Evolutionary conservation across 2,888 invertebrate species (phyloP).

Genomic region (Caenorhabditis doughertyi): DNA sequence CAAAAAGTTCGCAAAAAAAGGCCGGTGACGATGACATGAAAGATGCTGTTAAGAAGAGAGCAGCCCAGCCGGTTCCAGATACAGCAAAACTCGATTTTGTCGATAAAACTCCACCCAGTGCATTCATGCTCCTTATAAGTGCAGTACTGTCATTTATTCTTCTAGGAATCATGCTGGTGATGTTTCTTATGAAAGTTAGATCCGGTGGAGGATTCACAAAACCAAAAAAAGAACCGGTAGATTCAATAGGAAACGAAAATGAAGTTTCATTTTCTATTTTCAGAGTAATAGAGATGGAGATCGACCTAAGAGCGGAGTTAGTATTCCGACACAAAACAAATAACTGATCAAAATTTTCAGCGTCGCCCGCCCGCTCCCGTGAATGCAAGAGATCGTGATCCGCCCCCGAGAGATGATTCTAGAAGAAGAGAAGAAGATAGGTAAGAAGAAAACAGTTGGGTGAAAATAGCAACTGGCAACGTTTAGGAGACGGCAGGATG

Average conservation of each 20-base stretch:
- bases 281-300: slow-evolving; percentile 16
- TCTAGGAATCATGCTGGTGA: not conserved
- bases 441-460: no score
- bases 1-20: not conserved
- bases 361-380: slow-evolving; percentile 18
- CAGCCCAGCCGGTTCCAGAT: not conserved
- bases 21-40: not conserved
- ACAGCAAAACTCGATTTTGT: slow-evolving; percentile 26
- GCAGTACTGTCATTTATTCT: slow-evolving; percentile 1
- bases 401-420: slow-evolving; percentile 8
- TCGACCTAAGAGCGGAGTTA: slow-evolving; percentile 26
- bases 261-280: not conserved
- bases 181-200: slow-evolving; percentile 10
- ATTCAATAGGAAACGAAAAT: not conserved
- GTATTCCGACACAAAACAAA: not conserved
- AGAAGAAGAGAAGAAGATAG: slow-evolving; percentile 15
- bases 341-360: not conserved
- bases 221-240: slow-evolving; percentile 7
- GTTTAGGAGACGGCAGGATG: slow-evolving; percentile 24
- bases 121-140: slow-evolving; percentile 42
- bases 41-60: not conserved
- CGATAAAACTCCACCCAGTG: slow-evolving; percentile 36
- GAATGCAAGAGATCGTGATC: not conserved
- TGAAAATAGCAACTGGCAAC: no score
- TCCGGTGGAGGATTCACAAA: slow-evolving; percentile 14